These are phyloP conservation scores for Periophthalmus magnuspinnatus DNA, from an alignment of 2,797 vertebrate species.

Conservation along the genomic window DNA sequence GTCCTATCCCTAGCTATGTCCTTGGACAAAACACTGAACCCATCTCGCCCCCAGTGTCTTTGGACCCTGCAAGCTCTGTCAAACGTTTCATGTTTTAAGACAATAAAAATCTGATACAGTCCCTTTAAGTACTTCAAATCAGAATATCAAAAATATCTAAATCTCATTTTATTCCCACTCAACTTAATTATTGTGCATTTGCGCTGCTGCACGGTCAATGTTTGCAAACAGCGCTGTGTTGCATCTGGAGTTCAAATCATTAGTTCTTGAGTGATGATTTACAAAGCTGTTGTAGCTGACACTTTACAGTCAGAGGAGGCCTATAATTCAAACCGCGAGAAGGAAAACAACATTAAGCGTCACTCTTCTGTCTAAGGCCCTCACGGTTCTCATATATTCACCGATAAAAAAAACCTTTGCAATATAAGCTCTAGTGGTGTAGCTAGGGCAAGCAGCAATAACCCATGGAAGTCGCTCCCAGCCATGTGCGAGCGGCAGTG, in stretches of 20 bases:
- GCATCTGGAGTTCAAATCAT: constrained; percentile 6
- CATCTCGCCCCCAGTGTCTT: no score
- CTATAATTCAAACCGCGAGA: background rate
- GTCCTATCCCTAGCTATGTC: no score
- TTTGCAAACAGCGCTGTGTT: background rate
- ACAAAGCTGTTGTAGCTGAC: background rate
- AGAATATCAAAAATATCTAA: no score
- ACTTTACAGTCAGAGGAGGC: background rate
- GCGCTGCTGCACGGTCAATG: background rate
- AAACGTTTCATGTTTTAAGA: no score
- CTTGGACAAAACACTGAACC: no score
- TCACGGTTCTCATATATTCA: constrained; percentile 2
- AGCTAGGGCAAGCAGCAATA: constrained; percentile 21
- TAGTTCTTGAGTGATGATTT: background rate
- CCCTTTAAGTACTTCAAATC: no score
- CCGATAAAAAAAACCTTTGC: constrained; percentile 9
- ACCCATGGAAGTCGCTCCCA: constrained; percentile 8
- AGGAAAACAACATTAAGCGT: background rate
- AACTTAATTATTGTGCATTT: background rate
- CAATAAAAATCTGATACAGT: no score
- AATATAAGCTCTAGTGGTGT: constrained; percentile 23
- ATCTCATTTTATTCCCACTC: background rate
- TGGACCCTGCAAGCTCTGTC: no score
- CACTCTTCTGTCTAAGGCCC: background rate
- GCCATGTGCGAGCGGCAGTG: constrained; percentile 21